Base-by-base conservation (phyloP, 2,797 vertebrate species). In the Odontamblyopus rebecca region DNA sequence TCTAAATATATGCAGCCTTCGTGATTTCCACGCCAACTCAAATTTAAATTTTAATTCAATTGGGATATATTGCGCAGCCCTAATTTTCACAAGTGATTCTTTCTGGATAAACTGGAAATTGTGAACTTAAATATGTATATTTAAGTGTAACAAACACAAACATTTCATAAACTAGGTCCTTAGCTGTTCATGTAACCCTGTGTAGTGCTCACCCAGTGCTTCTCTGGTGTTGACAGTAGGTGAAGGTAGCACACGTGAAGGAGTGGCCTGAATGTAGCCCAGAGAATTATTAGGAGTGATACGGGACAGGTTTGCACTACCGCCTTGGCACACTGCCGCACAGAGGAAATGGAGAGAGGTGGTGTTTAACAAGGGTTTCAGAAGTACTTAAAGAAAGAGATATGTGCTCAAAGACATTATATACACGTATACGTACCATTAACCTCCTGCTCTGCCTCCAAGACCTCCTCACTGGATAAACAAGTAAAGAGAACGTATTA, bases 201-300 rank as follows among this genome's bases (percentile, higher is more conserved):
- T 6, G 18, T 1, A 1, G 35, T 9, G 27, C 93, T 94, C 89
- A 99, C 97, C 96, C 82, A 99, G 74, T 0, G 98, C 98, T 81
- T 99, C 97, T 29, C 94, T 95, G 0, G 97, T 98, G 88, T 98
- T 95, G 35, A 98, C 95, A 0, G 97, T 99, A 50, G 98, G 98
- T 0, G 98, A 99, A 0, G 97, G 97, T 11, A 96, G 95, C 32
- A 85, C 94, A 78, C 93, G 91, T 27, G 96, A 97, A 0, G 97
- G 96, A 0, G 98, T 98, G 50, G 91, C 93, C 70, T 95, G 95
- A 38, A 74, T 81, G 0, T 81, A 85, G 64, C 95, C 94, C 82
- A 97, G 87, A 0, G 96, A 98, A 0, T 89, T 95, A 88, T 98
- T 97, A 15, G 96, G 97, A 18, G 97, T 98, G 75, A 91, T 48